Conservation (phyloP, 2,113 vertebrate species). For the Diphyllodes magnificus region DNA sequence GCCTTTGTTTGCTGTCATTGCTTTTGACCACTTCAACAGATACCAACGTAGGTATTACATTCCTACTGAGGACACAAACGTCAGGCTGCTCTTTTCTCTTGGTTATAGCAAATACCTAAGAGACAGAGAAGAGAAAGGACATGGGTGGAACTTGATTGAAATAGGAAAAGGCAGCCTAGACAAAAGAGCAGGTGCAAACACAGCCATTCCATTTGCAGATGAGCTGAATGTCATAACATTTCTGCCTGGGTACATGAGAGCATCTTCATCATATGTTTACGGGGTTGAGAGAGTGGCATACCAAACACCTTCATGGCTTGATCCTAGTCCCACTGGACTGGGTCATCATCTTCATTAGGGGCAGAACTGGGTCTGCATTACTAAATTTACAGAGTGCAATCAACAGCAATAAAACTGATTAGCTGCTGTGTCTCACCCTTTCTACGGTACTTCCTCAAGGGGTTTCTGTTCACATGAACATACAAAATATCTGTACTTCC, state of each 20-base stretch:
- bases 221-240: not conserved
- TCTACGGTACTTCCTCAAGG: not conserved
- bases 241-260: not conserved
- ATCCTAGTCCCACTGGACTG: not conserved
- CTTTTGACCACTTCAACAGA: not conserved
- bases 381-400: not conserved
- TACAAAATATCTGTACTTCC: not conserved
- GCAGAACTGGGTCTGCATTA: not conserved
- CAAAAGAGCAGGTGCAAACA: slow-evolving; percentile 48
- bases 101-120: not conserved
- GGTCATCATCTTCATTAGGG: not conserved
- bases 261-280: not conserved
- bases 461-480: not conserved
- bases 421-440: not conserved
- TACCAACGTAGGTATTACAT: not conserved
- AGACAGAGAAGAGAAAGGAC: not conserved
- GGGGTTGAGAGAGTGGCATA: not conserved
- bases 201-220: slow-evolving; percentile 40
- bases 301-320: not conserved
- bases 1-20: not conserved
- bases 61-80: not conserved
- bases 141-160: slow-evolving; percentile 32
- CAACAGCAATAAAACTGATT: not conserved
- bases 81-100: not conserved
- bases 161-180: slow-evolving; percentile 49